A percentile compares a stretch with the other conserved stretches of the same genome.
Conservation (phyloP, 2,888 invertebrate genomes). For the Lampropteryx suffumata region DNA sequence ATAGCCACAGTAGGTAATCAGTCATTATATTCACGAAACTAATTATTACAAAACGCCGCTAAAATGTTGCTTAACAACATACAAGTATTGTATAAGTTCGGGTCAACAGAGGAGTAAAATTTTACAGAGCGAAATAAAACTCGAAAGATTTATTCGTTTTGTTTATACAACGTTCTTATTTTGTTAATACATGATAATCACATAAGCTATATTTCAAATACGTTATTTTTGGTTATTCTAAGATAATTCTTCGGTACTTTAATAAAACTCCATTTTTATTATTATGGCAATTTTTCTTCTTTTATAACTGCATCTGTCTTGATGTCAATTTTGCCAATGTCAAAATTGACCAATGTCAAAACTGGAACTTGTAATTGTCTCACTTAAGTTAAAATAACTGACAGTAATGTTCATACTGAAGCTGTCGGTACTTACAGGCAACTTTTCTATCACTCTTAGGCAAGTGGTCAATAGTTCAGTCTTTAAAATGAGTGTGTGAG, state of each 20-base stretch:
- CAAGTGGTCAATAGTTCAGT: conserved; percentile 18
- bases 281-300: no score
- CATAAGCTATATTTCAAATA: no score
- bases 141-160: background rate
- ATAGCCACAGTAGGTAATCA: conserved; percentile 7
- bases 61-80: conserved; percentile 25
- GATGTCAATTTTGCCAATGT: no score
- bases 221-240: no score
- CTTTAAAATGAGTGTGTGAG: conserved; percentile 10
- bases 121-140: no score
- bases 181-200: background rate
- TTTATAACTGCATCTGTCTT: no score
- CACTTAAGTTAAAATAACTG: no score
- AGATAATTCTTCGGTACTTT: no score
- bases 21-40: conserved; percentile 14
- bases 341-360: no score
- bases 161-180: background rate
- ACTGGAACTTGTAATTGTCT: no score
- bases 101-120: conserved; percentile 6
- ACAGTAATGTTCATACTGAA: no score
- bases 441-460: background rate
- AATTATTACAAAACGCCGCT: conserved; percentile 20
- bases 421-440: background rate
- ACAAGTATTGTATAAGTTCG: conserved; percentile 21
- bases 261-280: no score